Evolutionary conservation across 1,140 invertebrate genomes (phyloP), one percentile per base, ranked within the genome.

Genomic region (Brachionus calyciflorus): DNA sequence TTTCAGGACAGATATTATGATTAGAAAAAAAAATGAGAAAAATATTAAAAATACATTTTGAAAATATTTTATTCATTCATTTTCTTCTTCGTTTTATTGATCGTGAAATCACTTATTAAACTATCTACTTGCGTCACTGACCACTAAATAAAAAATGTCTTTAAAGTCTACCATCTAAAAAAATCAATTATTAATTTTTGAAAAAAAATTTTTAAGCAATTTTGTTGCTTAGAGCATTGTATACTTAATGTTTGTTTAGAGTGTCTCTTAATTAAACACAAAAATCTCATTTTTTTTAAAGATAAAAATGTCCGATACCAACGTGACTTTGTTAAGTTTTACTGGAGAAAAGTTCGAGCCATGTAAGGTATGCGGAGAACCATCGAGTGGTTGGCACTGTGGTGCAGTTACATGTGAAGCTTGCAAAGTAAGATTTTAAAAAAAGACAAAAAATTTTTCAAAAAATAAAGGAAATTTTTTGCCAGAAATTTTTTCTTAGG

Each of bases 331-430:
- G 10, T 3, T 65, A 12, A 65, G 37, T 65, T 65, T 65, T 65
- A 65, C 60, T 21, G 60, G 60, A 7, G 60, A 65, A 41, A 65
- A 65, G 44, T 76, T 76, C 33, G 75, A 76, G 14, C 75, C 57
- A 33, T 85, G 84, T 77, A 81, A 84, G 63, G 82, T 85, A 17
- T 85, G 84, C 79, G 82, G 81, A 4, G 84, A 85, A 68, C 77
- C 80, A 1, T 81, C 84, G 14, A 82, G 83, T 28, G 84, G 84
- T n/a, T 85, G 84, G 76, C 83, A 85, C 78, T 85, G 84, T 79
- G 82, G 82, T 9, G 84, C 84, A 1, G 83, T 82, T 65, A 82
- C 84, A 17, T 85, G 84, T 80, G 84, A 85, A 77, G 84, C 84
- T 14, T 85, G 84, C 77, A 85, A 85, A 82, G 84, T 85, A 80